These are phyloP conservation scores for Philopedon plagiatum DNA, from an alignment of 2,888 invertebrate species.

Conservation along the genomic window DNA sequence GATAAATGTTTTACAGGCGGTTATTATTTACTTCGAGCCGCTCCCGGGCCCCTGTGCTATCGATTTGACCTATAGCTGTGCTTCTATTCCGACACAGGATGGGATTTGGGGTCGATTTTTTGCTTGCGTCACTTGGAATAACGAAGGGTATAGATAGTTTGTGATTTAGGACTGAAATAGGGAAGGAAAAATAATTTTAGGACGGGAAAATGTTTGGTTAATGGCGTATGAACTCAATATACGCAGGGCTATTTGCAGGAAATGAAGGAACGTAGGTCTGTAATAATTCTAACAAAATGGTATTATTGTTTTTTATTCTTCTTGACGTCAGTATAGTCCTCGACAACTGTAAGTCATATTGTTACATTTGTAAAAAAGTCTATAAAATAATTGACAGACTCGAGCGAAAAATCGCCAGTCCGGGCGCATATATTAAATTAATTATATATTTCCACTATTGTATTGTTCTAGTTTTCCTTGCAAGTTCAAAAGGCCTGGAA, in stretches of 20 bases:
- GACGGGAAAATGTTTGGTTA: background rate
- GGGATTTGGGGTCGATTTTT: conserved; percentile 20
- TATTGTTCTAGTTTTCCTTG: no score
- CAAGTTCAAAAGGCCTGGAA: no score
- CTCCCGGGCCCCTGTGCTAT: conserved; percentile 35
- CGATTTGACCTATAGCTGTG: conserved; percentile 44
- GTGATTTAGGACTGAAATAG: background rate
- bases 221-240: background rate
- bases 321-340: no score
- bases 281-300: no score
- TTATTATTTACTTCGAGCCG: conserved; percentile 45
- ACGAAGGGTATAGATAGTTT: background rate
- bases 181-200: background rate
- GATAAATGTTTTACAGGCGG: conserved; percentile 48
- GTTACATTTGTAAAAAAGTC: no score
- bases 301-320: no score
- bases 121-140: background rate
- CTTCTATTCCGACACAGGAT: conserved; percentile 34
- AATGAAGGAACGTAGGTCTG: no score
- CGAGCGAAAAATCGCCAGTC: no score
- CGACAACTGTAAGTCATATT: no score
- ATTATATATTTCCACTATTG: no score
- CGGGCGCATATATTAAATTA: no score
- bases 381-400: no score
- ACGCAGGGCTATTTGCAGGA: background rate